Conservation (phyloP, 2,113 vertebrate species). For the Gulo gulo region DNA sequence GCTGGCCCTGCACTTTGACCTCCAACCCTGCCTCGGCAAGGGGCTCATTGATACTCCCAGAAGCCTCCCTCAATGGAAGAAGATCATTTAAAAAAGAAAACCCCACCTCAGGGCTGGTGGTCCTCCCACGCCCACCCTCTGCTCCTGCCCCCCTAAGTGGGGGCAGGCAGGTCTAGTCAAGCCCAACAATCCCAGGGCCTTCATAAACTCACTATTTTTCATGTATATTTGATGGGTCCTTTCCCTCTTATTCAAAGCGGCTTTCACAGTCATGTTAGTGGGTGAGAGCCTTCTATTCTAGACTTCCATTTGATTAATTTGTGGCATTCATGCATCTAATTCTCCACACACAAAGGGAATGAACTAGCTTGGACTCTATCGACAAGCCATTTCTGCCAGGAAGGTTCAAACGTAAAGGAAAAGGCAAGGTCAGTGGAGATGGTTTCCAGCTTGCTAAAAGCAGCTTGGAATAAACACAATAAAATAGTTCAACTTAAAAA, state of each 20-base stretch:
- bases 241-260: slow-evolving; percentile 80
- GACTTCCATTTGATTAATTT: slow-evolving; percentile 94
- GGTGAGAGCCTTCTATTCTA: slow-evolving; percentile 87
- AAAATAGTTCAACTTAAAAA: slow-evolving; percentile 51
- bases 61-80: slow-evolving; percentile 83
- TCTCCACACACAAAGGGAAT: slow-evolving; percentile 89
- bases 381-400: slow-evolving; percentile 85
- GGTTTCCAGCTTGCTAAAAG: slow-evolving; percentile 66
- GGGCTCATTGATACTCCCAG: slow-evolving; percentile 84
- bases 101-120: slow-evolving; percentile 85
- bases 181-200: slow-evolving; percentile 81
- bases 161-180: slow-evolving; percentile 84
- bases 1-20: slow-evolving; percentile 91
- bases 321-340: slow-evolving; percentile 88
- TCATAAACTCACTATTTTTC: slow-evolving; percentile 89
- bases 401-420: slow-evolving; percentile 83
- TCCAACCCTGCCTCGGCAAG: slow-evolving; percentile 84
- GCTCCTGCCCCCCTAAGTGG: slow-evolving; percentile 83
- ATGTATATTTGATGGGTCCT: slow-evolving; percentile 86
- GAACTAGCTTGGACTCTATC: slow-evolving; percentile 90
- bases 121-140: slow-evolving; percentile 65
- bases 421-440: slow-evolving; percentile 64
- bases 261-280: slow-evolving; percentile 84
- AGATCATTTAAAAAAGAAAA: slow-evolving; percentile 81
- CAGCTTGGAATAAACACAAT: neutral